Evolutionary conservation across 2,797 vertebrate species (phyloP).

Genomic region (Phrynocephalus vlangalii): DNA sequence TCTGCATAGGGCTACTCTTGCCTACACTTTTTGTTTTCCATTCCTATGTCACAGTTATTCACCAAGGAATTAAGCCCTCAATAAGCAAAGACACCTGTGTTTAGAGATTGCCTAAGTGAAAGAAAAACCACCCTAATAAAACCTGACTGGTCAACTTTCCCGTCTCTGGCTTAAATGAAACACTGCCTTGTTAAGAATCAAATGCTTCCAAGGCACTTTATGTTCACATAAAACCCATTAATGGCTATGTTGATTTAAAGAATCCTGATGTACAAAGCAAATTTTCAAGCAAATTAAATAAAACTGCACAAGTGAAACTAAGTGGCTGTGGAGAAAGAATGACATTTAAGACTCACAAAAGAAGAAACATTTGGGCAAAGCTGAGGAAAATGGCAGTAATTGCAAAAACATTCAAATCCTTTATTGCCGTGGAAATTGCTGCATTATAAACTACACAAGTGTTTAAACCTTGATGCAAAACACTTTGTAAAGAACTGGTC

Average conservation of each 20-base stretch:
- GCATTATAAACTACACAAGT: not conserved
- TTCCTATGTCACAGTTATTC: not conserved
- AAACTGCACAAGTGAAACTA: not conserved
- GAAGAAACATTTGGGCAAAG: not conserved
- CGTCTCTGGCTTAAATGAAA: not conserved
- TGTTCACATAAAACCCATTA: constrained; percentile 3
- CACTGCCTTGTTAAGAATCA: not conserved
- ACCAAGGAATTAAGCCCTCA: not conserved
- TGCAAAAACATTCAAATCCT: not conserved
- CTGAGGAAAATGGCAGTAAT: not conserved
- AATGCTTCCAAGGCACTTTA: not conserved
- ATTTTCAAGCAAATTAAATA: constrained; percentile 37
- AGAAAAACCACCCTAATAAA: not conserved
- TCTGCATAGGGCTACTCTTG: not conserved
- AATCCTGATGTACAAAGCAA: not conserved
- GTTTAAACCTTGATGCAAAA: constrained; percentile 37
- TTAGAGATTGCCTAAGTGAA: not conserved
- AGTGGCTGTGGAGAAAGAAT: constrained; percentile 7
- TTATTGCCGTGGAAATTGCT: not conserved
- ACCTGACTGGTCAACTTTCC: constrained; percentile 16
- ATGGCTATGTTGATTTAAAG: constrained; percentile 7
- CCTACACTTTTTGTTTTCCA: not conserved
- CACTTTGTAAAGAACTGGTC: not conserved
- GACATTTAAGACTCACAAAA: constrained; percentile 2
- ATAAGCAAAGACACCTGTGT: constrained; percentile 13